Evolutionary conservation across 2,797 vertebrate genomes (phyloP), one percentile per base, ranked within the genome.

Genomic region (Alouatta caraya): DNA sequence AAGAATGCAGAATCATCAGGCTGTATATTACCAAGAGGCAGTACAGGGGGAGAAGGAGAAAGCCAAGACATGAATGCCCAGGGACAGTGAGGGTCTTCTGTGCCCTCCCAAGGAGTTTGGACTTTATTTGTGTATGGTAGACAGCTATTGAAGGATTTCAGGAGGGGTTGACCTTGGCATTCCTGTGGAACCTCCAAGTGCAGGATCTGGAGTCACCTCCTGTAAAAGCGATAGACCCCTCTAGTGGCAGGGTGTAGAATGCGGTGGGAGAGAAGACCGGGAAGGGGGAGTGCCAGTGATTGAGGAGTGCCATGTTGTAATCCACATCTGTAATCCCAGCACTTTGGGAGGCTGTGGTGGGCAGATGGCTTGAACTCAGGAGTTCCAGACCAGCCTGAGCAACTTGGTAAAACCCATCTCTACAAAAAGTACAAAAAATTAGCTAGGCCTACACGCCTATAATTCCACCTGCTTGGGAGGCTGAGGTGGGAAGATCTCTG

Each of bases 211-310:
- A 15, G 39, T 57, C 37, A 1, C 30, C 52, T 44, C 26, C 52
- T 44, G 37, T 30, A 7, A 70, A 19, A 42, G 44, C 10, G 0
- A 30, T 15, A n/a, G 83, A 10, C 2, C 86, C 88, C 78, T 83
- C 96, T 95, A 46, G 96, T 73, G 95, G 94, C 37, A 6, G 37
- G 26, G 17, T 72, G 13, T 67, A 92, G 93, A 93, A 81, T 83
- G 78, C 88, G 86, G 1, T 5, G 48, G 76, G 37, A 88, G 8
- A 90, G n/a, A 59, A 72, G 19, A 21, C 39, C 17, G 15, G 13
- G 59, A 37, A 39, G 26, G 4, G 24, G 9, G 50, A 5, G 15
- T 37, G 37, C 37, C 37, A 37, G 37, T 30, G 39, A 24, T 15
- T 75, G 13, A 14, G 1, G 42, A 44, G 46, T 6, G n/a, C 30